Evolutionary conservation across 2,797 vertebrate species (phyloP).

Genomic region (Tragopan temminckii): DNA sequence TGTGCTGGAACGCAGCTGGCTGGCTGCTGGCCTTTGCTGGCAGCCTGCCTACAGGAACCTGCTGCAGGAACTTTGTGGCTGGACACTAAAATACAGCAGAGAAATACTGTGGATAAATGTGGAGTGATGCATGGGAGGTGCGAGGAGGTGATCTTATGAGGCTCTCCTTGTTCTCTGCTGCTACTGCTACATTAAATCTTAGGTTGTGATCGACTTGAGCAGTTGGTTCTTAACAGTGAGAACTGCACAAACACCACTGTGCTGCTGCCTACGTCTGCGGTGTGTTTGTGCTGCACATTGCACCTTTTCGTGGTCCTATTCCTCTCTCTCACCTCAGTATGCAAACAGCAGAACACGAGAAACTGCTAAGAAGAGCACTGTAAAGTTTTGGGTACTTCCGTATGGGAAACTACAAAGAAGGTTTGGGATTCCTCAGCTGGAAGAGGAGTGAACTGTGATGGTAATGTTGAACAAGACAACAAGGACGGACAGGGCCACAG

Average conservation of each 20-base stretch:
- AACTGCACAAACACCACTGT: not conserved
- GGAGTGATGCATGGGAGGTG: not conserved
- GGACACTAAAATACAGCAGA: not conserved
- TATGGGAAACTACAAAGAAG: not conserved
- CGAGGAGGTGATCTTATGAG: not conserved
- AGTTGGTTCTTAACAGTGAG: not conserved
- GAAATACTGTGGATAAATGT: not conserved
- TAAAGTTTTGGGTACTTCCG: not conserved
- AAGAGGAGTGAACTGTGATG: not conserved
- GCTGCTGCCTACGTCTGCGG: not conserved
- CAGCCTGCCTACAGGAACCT: not conserved
- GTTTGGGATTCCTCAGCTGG: not conserved
- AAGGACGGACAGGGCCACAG: not conserved
- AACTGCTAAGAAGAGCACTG: not conserved
- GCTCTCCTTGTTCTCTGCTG: not conserved
- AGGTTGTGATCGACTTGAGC: not conserved
- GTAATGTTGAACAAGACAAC: rapidly evolving
- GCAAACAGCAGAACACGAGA: not conserved
- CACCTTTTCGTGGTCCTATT: not conserved
- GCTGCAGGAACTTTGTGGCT: not conserved
- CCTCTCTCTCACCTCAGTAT: not conserved
- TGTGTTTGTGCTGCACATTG: not conserved
- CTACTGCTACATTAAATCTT: not conserved
- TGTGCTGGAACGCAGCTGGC: not conserved
- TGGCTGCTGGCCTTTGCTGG: not conserved